These are phyloP conservation scores for Stomorhina lunata DNA, from an alignment of 2,888 invertebrate species.

Conservation along the genomic window DNA sequence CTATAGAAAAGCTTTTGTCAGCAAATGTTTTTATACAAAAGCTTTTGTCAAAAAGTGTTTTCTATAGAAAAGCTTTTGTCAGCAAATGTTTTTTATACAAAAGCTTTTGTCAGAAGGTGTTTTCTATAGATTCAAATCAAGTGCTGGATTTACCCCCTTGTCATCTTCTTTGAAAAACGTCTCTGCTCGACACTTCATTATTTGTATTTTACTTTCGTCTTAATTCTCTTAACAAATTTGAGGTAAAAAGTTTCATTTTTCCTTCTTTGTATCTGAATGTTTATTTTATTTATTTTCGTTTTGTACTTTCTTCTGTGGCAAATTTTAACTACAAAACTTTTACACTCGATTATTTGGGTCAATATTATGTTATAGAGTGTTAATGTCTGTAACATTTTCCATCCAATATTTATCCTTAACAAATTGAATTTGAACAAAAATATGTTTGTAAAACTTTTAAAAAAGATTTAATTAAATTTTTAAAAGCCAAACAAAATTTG, in stretches of 20 bases:
- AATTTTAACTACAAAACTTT: constrained; percentile 8
- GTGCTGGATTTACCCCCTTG: not conserved
- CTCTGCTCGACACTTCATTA: not conserved
- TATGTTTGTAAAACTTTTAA: not conserved
- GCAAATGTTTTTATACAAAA: too few relatives aligned
- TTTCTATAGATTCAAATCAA: too few relatives aligned
- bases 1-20: too few relatives aligned
- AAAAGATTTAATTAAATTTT: not conserved
- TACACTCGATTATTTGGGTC: constrained; percentile 28
- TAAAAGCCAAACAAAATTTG: too few relatives aligned
- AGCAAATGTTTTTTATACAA: too few relatives aligned
- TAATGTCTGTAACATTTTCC: not conserved
- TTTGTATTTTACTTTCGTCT: not conserved
- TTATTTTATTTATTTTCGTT: not conserved
- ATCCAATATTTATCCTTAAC: not conserved
- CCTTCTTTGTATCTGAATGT: not conserved
- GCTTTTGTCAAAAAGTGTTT: too few relatives aligned
- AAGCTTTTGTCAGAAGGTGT: too few relatives aligned
- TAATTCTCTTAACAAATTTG: not conserved
- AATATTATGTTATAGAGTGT: constrained; percentile 2
- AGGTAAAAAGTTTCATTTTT: constrained; percentile 12
- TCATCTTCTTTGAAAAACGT: too few relatives aligned
- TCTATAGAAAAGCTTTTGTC: too few relatives aligned
- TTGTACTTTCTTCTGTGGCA: too few relatives aligned
- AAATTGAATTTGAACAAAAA: not conserved